phyloP scores from a whole-genome alignment of 2,113 vertebrate genomes.

The Ochotona princeps region DNA sequence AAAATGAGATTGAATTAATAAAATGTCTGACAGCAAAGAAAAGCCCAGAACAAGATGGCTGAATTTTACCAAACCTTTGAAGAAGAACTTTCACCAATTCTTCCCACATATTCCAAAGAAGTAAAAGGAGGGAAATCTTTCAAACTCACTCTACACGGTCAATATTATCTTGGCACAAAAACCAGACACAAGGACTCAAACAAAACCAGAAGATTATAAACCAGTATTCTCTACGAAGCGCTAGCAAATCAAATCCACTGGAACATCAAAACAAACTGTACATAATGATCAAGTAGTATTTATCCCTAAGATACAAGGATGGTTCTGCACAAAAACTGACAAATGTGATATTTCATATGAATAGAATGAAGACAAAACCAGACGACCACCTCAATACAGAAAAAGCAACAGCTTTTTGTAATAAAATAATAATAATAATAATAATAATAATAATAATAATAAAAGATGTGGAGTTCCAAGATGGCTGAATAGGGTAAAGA shows the following conservation, averaged over 20 bases:
- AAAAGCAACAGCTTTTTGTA: background rate
- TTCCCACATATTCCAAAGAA: background rate
- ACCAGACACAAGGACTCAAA: background rate
- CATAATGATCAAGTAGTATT: background rate
- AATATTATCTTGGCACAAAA: background rate
- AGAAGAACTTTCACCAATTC: background rate
- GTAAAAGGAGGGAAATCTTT: background rate
- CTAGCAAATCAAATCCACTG: background rate
- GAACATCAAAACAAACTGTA: background rate
- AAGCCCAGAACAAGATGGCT: background rate
- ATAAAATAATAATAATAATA: no score
- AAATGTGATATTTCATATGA: background rate
- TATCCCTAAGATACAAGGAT: background rate
- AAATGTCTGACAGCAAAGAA: no score
- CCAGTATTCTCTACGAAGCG: background rate
- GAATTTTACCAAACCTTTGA: background rate
- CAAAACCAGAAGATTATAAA: background rate
- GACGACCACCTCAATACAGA: background rate
- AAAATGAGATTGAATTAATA: no score
- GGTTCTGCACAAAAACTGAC: no score
- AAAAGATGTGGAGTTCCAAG: no score
- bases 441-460: no score
- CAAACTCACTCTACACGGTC: background rate
- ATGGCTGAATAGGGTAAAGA: no score
- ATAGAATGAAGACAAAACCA: background rate